Percentiles rank a stretch among this genome's conserved stretches.
Conservation (phyloP, 2,888 invertebrate species). For the Andrena camellia region DNA sequence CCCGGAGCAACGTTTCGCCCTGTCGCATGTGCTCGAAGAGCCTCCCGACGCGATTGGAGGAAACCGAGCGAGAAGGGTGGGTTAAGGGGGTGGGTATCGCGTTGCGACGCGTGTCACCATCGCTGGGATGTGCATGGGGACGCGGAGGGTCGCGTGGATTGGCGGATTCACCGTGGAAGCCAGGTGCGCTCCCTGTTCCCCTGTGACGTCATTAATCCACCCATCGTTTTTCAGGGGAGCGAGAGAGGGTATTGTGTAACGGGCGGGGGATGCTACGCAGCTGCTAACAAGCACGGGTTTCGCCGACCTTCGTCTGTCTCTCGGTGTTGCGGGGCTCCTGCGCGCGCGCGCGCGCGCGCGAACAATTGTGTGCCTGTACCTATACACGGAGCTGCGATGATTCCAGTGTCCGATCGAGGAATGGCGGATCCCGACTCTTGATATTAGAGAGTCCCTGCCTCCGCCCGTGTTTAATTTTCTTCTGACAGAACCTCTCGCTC, state of each 20-base stretch:
- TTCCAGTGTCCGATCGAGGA: constrained; percentile 60
- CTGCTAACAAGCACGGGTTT: constrained; percentile 82
- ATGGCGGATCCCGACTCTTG: constrained; percentile 67
- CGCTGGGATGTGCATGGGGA: constrained; percentile 56
- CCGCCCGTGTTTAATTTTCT: constrained; percentile 33
- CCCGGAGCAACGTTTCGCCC: not conserved
- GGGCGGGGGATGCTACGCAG: constrained; percentile 83
- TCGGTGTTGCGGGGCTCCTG: not conserved
- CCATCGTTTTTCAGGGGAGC: constrained; percentile 79
- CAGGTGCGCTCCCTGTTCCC: constrained; percentile 81
- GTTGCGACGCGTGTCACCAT: constrained; percentile 58
- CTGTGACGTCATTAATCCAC: constrained; percentile 84
- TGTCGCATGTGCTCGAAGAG: not conserved
- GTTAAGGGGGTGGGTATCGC: constrained; percentile 42
- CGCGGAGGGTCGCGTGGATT: constrained; percentile 72
- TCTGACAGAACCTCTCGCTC: not conserved
- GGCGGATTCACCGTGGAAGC: constrained; percentile 77
- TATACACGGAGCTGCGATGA: constrained; percentile 30
- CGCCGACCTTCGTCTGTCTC: constrained; percentile 62
- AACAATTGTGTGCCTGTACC: constrained; percentile 24
- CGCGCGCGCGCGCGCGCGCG: too few species aligned
- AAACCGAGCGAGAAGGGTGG: constrained; percentile 18
- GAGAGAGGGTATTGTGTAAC: constrained; percentile 81
- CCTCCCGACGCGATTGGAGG: constrained; percentile 51
- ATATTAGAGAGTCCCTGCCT: constrained; percentile 60